These are phyloP conservation scores for Aurelia sp. DNA, from an alignment of 30 jellyfish, hydroid and myxozoan genomes.

Conservation along the genomic window DNA sequence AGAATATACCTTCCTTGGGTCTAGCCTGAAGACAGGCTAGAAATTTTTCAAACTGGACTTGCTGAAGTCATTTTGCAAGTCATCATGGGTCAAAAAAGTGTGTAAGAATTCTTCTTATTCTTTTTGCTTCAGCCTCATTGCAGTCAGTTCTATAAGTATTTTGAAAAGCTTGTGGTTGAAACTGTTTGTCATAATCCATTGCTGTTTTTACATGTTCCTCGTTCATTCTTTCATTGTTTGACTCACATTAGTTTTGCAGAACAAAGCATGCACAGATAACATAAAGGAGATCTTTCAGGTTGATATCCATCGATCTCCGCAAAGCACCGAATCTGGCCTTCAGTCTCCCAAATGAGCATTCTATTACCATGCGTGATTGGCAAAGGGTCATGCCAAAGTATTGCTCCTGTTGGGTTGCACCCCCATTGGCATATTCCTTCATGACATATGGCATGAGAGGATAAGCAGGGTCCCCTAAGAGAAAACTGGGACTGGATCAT, in stretches of 20 bases:
- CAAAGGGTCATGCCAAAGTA: conserved; percentile 34
- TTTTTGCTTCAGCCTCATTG: no score
- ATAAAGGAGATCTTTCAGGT: conserved; percentile 27
- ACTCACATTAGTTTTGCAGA: background rate
- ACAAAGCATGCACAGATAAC: conserved; percentile 16
- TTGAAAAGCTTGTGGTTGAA: no score
- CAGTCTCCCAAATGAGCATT: conserved; percentile 73
- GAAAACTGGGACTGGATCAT: conserved; percentile 29
- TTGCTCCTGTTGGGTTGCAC: conserved; percentile 43
- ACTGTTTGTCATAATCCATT: no score
- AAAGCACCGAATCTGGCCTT: conserved; percentile 67
- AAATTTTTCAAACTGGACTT: no score
- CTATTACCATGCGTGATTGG: conserved; percentile 60
- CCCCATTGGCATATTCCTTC: conserved; percentile 30
- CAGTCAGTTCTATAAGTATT: no score
- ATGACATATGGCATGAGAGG: conserved; percentile 22
- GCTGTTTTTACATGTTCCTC: no score
- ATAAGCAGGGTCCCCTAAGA: conserved; percentile 36
- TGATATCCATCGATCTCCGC: conserved; percentile 62
- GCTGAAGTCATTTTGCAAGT: no score
- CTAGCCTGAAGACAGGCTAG: no score
- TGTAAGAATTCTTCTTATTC: no score
- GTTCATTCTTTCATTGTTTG: background rate
- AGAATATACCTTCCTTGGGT: no score
- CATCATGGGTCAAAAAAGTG: no score